Base-by-base conservation (phyloP, 2,797 vertebrate species). In the Takifugu ocellatus region DNA sequence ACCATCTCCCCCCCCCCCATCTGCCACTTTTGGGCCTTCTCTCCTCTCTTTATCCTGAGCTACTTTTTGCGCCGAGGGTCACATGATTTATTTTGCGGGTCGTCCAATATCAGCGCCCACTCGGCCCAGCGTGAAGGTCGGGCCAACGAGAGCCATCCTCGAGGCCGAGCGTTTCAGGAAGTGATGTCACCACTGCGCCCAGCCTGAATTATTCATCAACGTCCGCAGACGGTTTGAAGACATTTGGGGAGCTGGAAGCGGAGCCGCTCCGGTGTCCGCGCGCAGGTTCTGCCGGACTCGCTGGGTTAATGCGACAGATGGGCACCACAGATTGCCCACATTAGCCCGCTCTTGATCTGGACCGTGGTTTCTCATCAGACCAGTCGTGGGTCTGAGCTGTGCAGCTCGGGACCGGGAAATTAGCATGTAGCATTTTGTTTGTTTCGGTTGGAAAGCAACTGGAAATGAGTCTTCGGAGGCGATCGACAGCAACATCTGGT, bases 341-440 rank as follows among this genome's bases (percentile, higher is more conserved):
- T 88, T 90, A 88, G 83, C 74, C 78, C 62, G 80, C 81, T 85
- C 86, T 73, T 88, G 76, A 85, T 88, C 81, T 86, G 84, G 79
- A 88, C 89, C 82, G 82, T 84, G 85, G 84, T 88, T 90, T 71
- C 88, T 81, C 86, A 88, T 89, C 79, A 88, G 80, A 79, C 86
- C 86, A 86, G 89, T 90, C 83, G 84, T 87, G 86, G 84, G 86
- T 84, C 84, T 87, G 80, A 79, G 77, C 73, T 79, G 67, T 81
- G 77, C 79, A 82, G 81, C 78, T 76, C 84, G 81, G 75, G 56
- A 70, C 59, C 79, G 59, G 63, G 70, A 68, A 80, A 75, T 78
- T 56, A 68, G 59, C 42, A 1, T 79, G 21, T 21, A 21, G 21
- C 21, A 21, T 81, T 65, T 77, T 76, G 72, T 48, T 78, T 12